Evolutionary conservation across 2,888 invertebrate species (phyloP), one percentile per base, ranked within the genome.

Genomic region (Ectobius pallidus): DNA sequence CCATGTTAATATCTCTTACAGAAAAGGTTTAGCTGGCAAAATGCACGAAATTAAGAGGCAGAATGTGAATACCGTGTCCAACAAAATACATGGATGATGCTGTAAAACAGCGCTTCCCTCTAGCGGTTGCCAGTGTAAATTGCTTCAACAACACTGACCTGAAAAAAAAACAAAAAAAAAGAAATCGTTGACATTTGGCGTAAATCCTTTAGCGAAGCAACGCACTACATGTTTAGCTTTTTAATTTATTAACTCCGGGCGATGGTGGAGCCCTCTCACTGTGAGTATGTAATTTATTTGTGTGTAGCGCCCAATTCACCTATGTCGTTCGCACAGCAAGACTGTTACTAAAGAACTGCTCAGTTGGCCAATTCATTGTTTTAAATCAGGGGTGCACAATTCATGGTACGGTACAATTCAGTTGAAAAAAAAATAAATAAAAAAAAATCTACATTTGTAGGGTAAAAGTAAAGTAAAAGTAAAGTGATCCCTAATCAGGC

Each of bases 31-130:
- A 44, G 65, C 65, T 65, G 65, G 65, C 65, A 65, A 65, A 65
- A 65, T n/a, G 46, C 44, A 27, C 46, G 46, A 65, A 46, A 65
- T 46, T 65, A 65, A 65, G 65, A 42, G 65, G 27, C 65, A 58
- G 32, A 30, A 58, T 58, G 32, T 25, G 58, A 58, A 25, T n/a
- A 11, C 58, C 16, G n/a, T n/a, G 58, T n/a, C 30, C 30, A 32
- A 32, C 58, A 30, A 58, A 58, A 30, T 58, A 58, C 58, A 58
- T 58, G 58, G 30, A 58, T 58, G 58, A 58, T 14, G 58, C 58
- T 58, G 58, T 58, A 58, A 55, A 58, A 58, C 58, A 58, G 58
- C 30, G n/a, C 14, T 58, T 58, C 27, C 27, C 30, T 58, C 1
- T 25, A 58, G 58, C 58, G 16, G 58, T 30, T 6, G 58, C n/a